These are phyloP conservation scores for Zapornia atra DNA, from an alignment of 2,113 vertebrate genomes.

Conservation along the genomic window DNA sequence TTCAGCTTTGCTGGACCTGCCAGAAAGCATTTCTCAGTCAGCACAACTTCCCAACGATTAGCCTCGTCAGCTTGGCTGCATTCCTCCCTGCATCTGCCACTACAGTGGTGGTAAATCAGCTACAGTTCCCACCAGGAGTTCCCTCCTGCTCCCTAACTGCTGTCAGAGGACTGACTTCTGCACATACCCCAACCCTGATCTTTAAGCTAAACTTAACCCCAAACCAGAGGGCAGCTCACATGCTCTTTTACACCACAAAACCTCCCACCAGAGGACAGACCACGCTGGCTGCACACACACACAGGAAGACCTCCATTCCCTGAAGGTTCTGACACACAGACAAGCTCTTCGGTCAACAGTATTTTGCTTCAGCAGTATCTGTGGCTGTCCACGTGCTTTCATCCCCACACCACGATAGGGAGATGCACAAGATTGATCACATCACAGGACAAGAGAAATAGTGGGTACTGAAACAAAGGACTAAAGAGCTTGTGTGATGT, in stretches of 20 bases:
- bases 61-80: not conserved
- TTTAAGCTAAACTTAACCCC: not conserved
- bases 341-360: not conserved
- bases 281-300: accelerated
- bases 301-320: not conserved
- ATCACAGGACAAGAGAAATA: not conserved
- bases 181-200: not conserved
- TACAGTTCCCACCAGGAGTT: not conserved
- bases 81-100: not conserved
- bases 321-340: not conserved
- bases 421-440: not conserved
- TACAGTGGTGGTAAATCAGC: not conserved
- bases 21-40: not conserved
- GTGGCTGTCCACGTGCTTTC: accelerated
- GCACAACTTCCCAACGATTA: not conserved
- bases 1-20: not conserved
- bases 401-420: not conserved
- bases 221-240: not conserved
- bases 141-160: not conserved
- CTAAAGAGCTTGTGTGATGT: not conserved
- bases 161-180: not conserved
- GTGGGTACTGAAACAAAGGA: not conserved
- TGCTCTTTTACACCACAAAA: not conserved
- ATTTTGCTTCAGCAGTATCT: not conserved
- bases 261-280: not conserved